Evolutionary conservation across 2,113 vertebrate species (phyloP), one percentile per base, ranked within the genome.

Genomic region (Lampris megalopsis): DNA sequence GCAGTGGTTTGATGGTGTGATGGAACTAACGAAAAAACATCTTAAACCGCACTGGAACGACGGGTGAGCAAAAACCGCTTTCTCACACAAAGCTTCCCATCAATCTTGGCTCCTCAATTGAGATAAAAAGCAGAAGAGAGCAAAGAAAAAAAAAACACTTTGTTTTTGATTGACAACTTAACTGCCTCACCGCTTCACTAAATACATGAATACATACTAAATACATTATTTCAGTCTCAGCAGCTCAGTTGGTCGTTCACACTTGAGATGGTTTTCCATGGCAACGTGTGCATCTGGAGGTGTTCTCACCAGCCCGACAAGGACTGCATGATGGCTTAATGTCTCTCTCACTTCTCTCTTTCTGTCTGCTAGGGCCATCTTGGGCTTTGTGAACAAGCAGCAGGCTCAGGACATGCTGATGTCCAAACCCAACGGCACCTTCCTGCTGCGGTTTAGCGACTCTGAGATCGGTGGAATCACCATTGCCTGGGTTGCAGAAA

Each of bases 1-100:
- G 98, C 97, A 99, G 88, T 99, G 98, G 98, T 99, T 99, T 37
- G 98, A 99, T 0, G 98, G 98, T 1, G 97, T 99, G 60, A 98
- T 99, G 97, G 98, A 99, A 69, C 96, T 99, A 66, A 94, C 97
- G 49, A 99, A 98, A 91, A 99, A 98, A 58, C 97, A 98, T 77
- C 94, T 97, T 65, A 98, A 98, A 84, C 96, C 96, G 0, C 97
- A 98, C 75, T 99, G 97, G 97, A 99, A 98, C 7, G 97, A 99
- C 0, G 97, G 97, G 97, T 98, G 89, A 95, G 95, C 11, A 60
- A 61, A 60, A 61, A 37, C 8, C 48, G 35, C 38, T 48, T 2
- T 53, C n/a, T n/a, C 43, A 45, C 4, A 11, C 50, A 13, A 38
- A 10, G 6, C 54, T 63, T 49, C 7, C 35, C 38, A 9, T 48